Evolutionary conservation across 1,140 invertebrate species (phyloP), one percentile per base, ranked within the genome.

Genomic region (Papilio dardanus): DNA sequence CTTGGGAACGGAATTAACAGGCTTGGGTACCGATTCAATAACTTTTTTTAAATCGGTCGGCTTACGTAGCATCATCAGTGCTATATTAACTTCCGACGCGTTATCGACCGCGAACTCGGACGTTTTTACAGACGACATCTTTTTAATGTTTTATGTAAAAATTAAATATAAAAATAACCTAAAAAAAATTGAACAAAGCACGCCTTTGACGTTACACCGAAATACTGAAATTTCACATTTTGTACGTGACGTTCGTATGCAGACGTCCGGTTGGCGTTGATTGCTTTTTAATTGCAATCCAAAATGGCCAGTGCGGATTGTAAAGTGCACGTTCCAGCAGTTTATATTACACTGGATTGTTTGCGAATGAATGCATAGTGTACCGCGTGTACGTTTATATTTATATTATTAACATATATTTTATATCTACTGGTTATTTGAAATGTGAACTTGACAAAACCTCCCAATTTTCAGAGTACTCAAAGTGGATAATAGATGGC

Each of bases 21-120:
- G 92, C 69, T 91, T 92, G 5, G 92, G 89, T 65, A 93, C 83
- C 1, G 92, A 89, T 79, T 92, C 89, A 30, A 93, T 89, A 30
- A 93, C 89, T 86, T 90, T 92, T 74, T 92, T 90, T 74, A 93
- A 77, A 65, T 91, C 88, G 1, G 91, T 93, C 0, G 92, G 92
- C 74, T 93, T 93, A 58, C 92, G 83, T 3, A 93, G 77, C 2
- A 88, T 91, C 84, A 93, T 79, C 73, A 93, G 83, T 6, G 85
- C 88, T 24, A 79, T 89, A 71, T 88, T 84, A 5, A 91, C 82
- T 31, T 89, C 83, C 16, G 75, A 73, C 30, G 86, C 33, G 74
- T 88, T 84, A 37, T 87, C 86, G 14, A 84, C 5, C 31, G 76
- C 82, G 3, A 81, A n/a, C 16, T 87, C 80, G 2, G 79, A 76